Base-by-base conservation (phyloP, 2,888 invertebrate species). In the Leistus spinibarbis region DNA sequence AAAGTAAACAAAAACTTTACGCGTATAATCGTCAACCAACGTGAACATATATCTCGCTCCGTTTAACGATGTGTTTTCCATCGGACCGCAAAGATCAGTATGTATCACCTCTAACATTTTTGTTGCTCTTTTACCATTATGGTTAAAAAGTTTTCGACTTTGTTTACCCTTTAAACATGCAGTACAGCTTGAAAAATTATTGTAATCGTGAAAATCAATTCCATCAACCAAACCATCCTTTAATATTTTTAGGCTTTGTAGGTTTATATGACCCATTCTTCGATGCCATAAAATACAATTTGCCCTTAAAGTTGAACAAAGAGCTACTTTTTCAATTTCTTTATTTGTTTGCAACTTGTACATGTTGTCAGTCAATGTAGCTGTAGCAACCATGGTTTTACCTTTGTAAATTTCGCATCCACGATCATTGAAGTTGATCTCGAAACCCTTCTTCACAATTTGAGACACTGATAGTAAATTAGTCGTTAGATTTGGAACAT, bases 381-480 rank as follows among this genome's bases (percentile, higher is more conserved):
- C 66, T 27, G 54, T 20, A 4, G 66, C 66, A 40, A 53, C 54
- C 53, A 54, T 54, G 22, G 19, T 20, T 20, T 67, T 22, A 54
- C 16, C 67, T 20, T 67, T 67, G 54, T 16, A 23, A 53, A 67
- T 24, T 54, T 67, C 13, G 54, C 22, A 54, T 54, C 67, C n/a
- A 17, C 54, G 5, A 67, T 54, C 22, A 67, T 10, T 54, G 22
- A 67, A 67, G 16, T 4, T 56, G n/a, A n/a, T n/a, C n/a, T n/a
- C n/a, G n/a, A n/a, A n/a, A n/a, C n/a, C n/a, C n/a, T n/a, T n/a
- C n/a, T n/a, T n/a, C n/a, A n/a, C n/a, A n/a, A n/a, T n/a, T n/a
- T n/a, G n/a, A n/a, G n/a, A n/a, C n/a, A n/a, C 79, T n/a, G 78
- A 79, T 10, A 79, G 22, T 7, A 79, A 62, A 56, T 79, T 79